Evolutionary conservation across 53 echinoderm and acorn worm species (phyloP).

Genomic region (Holothuria scabra): DNA sequence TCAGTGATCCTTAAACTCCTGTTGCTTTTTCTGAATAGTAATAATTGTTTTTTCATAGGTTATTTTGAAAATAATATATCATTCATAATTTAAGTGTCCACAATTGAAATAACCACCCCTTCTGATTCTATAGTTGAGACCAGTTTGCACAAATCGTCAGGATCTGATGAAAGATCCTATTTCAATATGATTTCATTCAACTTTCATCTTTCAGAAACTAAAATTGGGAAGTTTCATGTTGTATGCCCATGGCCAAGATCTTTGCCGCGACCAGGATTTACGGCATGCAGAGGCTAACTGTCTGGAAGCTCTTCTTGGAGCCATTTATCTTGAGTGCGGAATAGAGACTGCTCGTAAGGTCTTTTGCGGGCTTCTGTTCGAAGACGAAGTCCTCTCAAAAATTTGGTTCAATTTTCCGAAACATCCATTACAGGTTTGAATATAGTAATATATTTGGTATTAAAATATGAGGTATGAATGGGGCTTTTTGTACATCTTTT

Average conservation of each 20-base stretch:
- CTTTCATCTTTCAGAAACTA: slow-evolving; percentile 61
- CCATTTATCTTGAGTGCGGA: slow-evolving; percentile 85
- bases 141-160: too few relatives aligned
- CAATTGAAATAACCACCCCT: too few relatives aligned
- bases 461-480: too few relatives aligned
- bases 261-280: slow-evolving; percentile 82
- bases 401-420: slow-evolving; percentile 86
- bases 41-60: too few relatives aligned
- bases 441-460: too few relatives aligned
- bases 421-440: slow-evolving; percentile 84
- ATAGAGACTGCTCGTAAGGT: slow-evolving; percentile 64
- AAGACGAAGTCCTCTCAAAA: slow-evolving; percentile 56
- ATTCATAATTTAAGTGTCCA: too few relatives aligned
- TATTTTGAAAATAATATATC: too few relatives aligned
- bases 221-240: slow-evolving; percentile 87
- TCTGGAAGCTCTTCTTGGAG: slow-evolving; percentile 89
- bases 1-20: too few relatives aligned
- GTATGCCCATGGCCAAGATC: slow-evolving; percentile 97
- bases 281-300: slow-evolving; percentile 96
- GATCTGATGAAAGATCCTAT: too few relatives aligned
- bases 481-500: too few relatives aligned
- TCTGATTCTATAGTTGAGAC: too few relatives aligned
- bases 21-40: too few relatives aligned
- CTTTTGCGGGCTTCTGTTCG: slow-evolving; percentile 78
- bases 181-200: not conserved